Evolutionary conservation across 2,888 invertebrate species (phyloP), one percentile per base, ranked within the genome.

Genomic region (Ormia ochracea): DNA sequence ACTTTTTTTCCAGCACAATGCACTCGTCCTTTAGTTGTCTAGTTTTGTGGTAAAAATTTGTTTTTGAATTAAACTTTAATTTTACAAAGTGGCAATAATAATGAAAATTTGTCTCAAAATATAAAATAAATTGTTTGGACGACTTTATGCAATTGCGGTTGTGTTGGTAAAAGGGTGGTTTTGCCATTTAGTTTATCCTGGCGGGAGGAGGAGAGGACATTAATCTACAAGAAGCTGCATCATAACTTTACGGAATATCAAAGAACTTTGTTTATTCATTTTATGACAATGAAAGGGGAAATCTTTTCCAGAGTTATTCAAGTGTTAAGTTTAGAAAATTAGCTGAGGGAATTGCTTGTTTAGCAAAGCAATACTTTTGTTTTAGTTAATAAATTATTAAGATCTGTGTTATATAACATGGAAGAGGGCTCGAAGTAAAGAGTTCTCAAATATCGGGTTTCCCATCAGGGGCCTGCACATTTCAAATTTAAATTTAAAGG

Each of bases 61-160:
- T n/a, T 21, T 66, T 59, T 70, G 41, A 70, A 76, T 63, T 80
- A 56, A 72, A 76, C 28, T 80, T 80, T 76, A 80, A 80, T 80
- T 80, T 76, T 80, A 80, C 68, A 76, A 80, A 80, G 80, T 80
- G 80, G 48, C 80, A 50, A 76, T 76, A 80, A 80, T 80, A 80
- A 76, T 43, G 58, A 63, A 50, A 72, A 76, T 9, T 52, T 65
- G 3, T 43, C 9, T 36, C 43, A 21, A 50, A 28, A 14, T 54
- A 19, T 19, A 17, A 45, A 23, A 21, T 10, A 43, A 36, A 28
- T 9, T 19, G 36, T 31, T 19, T 52, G 14, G 6, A 17, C 6
- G 52, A 31, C 31, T 45, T n/a, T 31, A 41, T 59, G 52, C 26
- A 21, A 41, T 41, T 61, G 54, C 21, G n/a, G 9, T 21, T 58